Percentiles rank a stretch among this genome's conserved stretches.
Evolutionary conservation across 1,140 invertebrate species (phyloP).

Genomic region (Helicoverpa armigera): DNA sequence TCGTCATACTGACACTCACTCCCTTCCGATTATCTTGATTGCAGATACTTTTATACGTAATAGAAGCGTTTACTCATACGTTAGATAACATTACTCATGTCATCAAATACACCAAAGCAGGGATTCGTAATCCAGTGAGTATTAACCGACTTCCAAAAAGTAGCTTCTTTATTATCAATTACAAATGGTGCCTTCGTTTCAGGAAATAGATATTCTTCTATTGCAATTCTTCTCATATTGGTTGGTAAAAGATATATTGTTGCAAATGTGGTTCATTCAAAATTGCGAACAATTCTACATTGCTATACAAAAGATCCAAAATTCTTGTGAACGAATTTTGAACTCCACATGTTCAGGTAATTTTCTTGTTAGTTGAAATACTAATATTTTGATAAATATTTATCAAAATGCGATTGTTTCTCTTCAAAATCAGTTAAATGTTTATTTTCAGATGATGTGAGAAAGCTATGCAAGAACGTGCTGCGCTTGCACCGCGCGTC

Average conservation of each 20-base stretch:
- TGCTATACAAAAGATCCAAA: background rate
- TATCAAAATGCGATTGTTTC: too few relatives aligned
- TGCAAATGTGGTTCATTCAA: background rate
- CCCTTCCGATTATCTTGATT: too few relatives aligned
- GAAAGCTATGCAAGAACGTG: conserved; percentile 2
- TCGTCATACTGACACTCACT: too few relatives aligned
- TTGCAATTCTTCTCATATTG: background rate
- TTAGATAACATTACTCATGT: background rate
- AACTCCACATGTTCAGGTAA: background rate
- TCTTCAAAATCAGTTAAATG: too few relatives aligned
- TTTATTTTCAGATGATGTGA: too few relatives aligned
- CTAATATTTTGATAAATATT: too few relatives aligned
- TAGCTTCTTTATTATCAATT: background rate
- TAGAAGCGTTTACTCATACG: background rate
- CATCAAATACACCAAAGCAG: background rate
- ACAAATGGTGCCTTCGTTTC: background rate
- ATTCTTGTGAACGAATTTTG: background rate
- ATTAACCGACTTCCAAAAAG: background rate
- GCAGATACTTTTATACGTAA: background rate
- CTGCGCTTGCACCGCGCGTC: background rate
- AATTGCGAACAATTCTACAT: background rate
- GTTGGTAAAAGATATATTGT: background rate
- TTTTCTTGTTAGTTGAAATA: background rate
- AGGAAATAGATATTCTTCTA: background rate
- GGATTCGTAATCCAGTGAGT: background rate